Base-by-base conservation (phyloP, 2,113 vertebrate genomes). In the Oncorhynchus mykiss region DNA sequence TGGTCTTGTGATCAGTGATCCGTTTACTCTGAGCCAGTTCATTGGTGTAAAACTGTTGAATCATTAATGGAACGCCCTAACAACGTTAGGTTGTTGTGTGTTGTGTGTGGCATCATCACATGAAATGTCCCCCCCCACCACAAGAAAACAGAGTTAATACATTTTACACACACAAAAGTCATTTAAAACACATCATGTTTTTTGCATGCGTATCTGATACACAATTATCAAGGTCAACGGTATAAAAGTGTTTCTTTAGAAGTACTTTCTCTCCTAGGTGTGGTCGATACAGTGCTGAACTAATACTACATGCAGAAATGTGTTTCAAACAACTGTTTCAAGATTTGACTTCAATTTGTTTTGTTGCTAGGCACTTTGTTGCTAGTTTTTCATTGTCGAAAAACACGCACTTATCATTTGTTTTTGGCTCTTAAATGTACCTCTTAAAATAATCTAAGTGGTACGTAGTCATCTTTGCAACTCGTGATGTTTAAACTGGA, bases 31-130 rank as follows among this genome's bases (percentile, higher is more conserved):
- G 93, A 91, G 89, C 93, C 93, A 89, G 90, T 91, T 95, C 94
- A 95, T 91, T 93, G 93, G 94, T 92, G 94, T 92, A 93, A 93
- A 96, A 94, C 94, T 92, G 88, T 96, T 95, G 93, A 96, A 97
- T 96, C 94, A 96, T 98, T 97, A 95, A 96, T 94, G 90, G 91
- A 88, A 89, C 68, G 73, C 93, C 93, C 86, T 18, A 54, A 54
- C 51, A 14, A 78, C 81, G 65, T 88, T 85, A 68, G 51, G 5
- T 16, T 54, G 51, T 14, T 54, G 4, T 45, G 39, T 45, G 39
- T 45, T 45, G 39, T 45, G 39, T 45, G 2, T 45, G 80, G 68
- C 84, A 85, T 79, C 80, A 70, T 87, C 85, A 81, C 85, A 78
- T 88, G 79, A 83, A 86, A 81, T 82, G 74, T 72, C 83, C 79